A percentile compares a stretch with the other conserved stretches of the same genome.
Evolutionary conservation across 2,113 vertebrate species (phyloP).

Genomic region (Piliocolobus tephrosceles): DNA sequence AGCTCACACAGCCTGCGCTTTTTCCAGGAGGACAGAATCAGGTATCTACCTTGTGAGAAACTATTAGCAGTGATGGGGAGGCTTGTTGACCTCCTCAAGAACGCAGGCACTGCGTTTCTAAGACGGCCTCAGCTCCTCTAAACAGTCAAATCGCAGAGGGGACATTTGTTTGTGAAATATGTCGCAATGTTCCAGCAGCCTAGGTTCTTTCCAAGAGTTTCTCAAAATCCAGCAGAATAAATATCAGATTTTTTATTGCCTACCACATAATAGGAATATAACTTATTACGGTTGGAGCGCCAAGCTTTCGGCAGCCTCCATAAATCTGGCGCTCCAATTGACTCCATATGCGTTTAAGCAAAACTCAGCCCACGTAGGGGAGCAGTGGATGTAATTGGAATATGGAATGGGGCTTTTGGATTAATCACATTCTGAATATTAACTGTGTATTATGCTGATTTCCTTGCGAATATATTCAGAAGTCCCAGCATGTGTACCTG

Average conservation of each 20-base stretch:
- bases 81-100: background rate
- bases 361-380: background rate
- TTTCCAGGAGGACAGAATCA: background rate
- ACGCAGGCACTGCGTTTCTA: background rate
- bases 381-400: constrained; percentile 25
- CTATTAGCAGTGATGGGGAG: background rate
- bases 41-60: background rate
- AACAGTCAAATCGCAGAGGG: accelerated
- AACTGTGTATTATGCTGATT: constrained; percentile 42
- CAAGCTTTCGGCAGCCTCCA: constrained; percentile 15
- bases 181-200: background rate
- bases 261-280: constrained; percentile 60
- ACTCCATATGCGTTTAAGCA: constrained; percentile 63
- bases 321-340: constrained; percentile 64
- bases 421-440: constrained; percentile 65
- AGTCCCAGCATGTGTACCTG: background rate
- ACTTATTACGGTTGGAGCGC: background rate
- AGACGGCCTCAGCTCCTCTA: background rate
- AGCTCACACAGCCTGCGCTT: background rate
- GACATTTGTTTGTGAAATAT: background rate
- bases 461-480: constrained; percentile 59
- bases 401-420: background rate
- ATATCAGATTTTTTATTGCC: constrained; percentile 66
- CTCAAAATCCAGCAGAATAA: constrained; percentile 60
- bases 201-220: background rate